Base-by-base conservation (phyloP, 2,113 vertebrate genomes). In the Thymallus thymallus region DNA sequence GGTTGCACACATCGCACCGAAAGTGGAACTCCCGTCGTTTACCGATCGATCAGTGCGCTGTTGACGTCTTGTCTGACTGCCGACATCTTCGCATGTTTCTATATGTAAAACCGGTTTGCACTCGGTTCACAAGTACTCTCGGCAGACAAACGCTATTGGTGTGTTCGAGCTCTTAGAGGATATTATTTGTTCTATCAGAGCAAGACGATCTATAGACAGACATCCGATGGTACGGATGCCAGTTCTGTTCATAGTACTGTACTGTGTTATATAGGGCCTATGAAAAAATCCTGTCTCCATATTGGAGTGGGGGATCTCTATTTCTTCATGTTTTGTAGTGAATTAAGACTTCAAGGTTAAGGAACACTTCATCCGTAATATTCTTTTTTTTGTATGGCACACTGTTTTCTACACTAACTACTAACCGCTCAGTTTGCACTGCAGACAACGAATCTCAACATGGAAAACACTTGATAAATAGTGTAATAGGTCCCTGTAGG, bases 311-410 rank as follows among this genome's bases (percentile, higher is more conserved):
- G 9, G 2, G 9, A 41, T 41, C 35, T 41, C 35, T 22, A 22
- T 66, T 1, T 32, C 64, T 66, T 32, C 64, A 66, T 35, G 64
- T 66, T 66, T 66, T 35, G n/a, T 60, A 60, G 16, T n/a, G 9
- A 29, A 16, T 29, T 64, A 16, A 24, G n/a, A 16, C 16, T 14
- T 16, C 1, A 66, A 5, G 2, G 30, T 32, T 66, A 1, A 66
- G 64, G 64, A 66, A 66, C 64, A 66, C 10, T 41, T 41, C 2
- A 41, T 41, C 35, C 2, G 35, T 41, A 41, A 41, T n/a, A n/a
- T n/a, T n/a, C n/a, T 41, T 35, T 7, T 20, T 16, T 30, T 30
- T 60, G 20, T 60, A 9, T 22, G n/a, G 56, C 56, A 60, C n/a
- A 22, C 9, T 0, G n/a, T 41, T 10, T 41, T 10, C 6, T 6